These are phyloP conservation scores for Oreochromis mossambicus DNA, from an alignment of 2,797 vertebrate species.

Conservation along the genomic window DNA sequence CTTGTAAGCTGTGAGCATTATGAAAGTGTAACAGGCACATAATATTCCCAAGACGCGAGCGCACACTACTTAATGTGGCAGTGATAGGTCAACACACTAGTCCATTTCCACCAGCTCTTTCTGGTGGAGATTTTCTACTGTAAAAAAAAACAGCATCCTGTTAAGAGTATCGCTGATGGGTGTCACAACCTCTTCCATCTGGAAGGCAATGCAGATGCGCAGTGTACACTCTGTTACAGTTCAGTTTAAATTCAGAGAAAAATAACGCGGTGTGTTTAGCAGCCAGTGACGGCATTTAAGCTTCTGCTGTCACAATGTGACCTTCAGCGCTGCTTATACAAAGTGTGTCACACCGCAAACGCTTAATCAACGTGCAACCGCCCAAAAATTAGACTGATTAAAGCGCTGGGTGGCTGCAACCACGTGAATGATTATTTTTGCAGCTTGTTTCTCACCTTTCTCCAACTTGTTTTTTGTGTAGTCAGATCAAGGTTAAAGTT, in stretches of 20 bases:
- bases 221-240: background rate
- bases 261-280: background rate
- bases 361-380: background rate
- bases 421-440: background rate
- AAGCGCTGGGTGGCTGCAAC: background rate
- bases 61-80: background rate
- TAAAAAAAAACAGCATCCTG: background rate
- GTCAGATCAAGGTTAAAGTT: background rate
- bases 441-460: background rate
- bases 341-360: background rate
- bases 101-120: background rate
- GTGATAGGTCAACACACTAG: conserved; percentile 7
- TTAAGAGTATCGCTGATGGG: background rate
- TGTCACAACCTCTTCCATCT: conserved; percentile 20
- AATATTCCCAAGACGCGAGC: background rate
- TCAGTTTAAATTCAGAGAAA: background rate
- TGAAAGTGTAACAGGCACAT: background rate
- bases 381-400: background rate
- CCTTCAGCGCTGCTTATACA: background rate
- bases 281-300: background rate
- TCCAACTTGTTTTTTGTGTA: background rate
- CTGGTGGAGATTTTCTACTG: conserved; percentile 23
- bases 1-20: conserved; percentile 4
- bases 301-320: background rate
- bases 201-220: conserved; percentile 2